phyloP scores from a whole-genome alignment of 2,888 invertebrate genomes.

The Eucera pruinosa region DNA sequence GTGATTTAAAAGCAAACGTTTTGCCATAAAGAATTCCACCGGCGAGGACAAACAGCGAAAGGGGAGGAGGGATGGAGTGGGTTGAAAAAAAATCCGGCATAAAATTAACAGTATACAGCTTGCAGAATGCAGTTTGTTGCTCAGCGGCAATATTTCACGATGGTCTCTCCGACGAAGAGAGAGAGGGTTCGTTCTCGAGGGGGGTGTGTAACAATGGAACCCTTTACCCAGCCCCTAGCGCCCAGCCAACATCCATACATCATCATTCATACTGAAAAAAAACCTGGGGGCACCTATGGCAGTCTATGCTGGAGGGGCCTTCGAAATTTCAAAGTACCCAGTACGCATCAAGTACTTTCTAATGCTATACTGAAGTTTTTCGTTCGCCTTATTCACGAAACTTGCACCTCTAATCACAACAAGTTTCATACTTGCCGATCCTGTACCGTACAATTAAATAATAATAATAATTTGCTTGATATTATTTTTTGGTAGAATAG shows the following conservation, averaged over 20 bases:
- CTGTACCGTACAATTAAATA: not conserved
- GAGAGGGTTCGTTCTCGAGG: slow-evolving; percentile 76
- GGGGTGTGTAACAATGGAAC: slow-evolving; percentile 82
- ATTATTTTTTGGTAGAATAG: too few species aligned
- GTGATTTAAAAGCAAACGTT: slow-evolving; percentile 3
- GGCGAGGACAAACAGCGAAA: slow-evolving; percentile 38
- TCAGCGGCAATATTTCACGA: slow-evolving; percentile 82
- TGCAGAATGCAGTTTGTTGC: slow-evolving; percentile 77
- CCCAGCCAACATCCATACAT: slow-evolving; percentile 84
- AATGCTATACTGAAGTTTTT: slow-evolving; percentile 50
- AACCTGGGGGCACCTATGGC: slow-evolving; percentile 78
- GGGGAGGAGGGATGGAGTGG: slow-evolving; percentile 66
- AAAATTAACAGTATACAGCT: slow-evolving; percentile 82
- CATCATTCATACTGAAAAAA: slow-evolving; percentile 83
- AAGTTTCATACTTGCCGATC: slow-evolving; percentile 1
- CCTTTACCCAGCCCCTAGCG: slow-evolving; percentile 84
- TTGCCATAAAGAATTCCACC: slow-evolving; percentile 11
- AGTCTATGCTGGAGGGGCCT: slow-evolving; percentile 71
- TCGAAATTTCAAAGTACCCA: slow-evolving; percentile 72
- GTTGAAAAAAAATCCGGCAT: slow-evolving; percentile 80
- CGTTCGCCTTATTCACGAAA: slow-evolving; percentile 21
- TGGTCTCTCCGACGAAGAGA: slow-evolving; percentile 68
- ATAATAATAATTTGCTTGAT: not conserved
- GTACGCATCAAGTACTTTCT: slow-evolving; percentile 70
- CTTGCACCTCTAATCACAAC: not conserved